Base-by-base conservation (phyloP, 2,113 vertebrate genomes). In the Nicator chloris region DNA sequence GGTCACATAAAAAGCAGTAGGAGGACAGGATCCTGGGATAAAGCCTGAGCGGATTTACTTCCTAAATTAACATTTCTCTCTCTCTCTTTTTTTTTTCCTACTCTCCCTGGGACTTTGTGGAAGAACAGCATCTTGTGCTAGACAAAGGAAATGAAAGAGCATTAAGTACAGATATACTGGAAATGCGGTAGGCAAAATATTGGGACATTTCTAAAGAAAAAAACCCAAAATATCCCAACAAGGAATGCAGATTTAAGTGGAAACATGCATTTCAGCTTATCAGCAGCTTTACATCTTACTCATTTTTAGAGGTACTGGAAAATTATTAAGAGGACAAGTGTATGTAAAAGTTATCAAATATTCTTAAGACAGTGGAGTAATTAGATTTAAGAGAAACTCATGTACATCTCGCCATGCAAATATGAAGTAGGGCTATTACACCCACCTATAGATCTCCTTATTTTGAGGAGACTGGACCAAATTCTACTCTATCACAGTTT, bases 171-270 rank as follows among this genome's bases (percentile, higher is more conserved):
- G 77, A 83, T 94, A 85, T 13, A 72, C 63, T 88, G 84, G 33
- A 82, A 96, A 88, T 45, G 91, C 6, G 20, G 88, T 53, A 77
- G 69, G 86, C 65, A 81, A 91, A 96, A 87, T 70, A 68, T 30
- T 40, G 51, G 30, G 64, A 68, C 59, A 66, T 89, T 97, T 95
- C 84, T 83, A 71, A 77, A 95, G 83, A 92, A 84, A 78, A 79
- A 73, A 77, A 21, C 6, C 3, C 72, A 44, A 20, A 92, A 59
- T 37, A 45, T n/a, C 26, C 12, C 28, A 60, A 63, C 23, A 88
- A 92, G 64, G 84, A 96, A 96, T 94, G 92, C 78, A 82, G 64
- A 88, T 78, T 86, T 95, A 96, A 97, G 81, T 94, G 82, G 93
- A 97, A 98, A 92, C 95, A 94, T 40, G 40, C 44, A 81, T 33